Base-by-base conservation (phyloP, 2,113 vertebrate species). In the Asarcornis scutulata region DNA sequence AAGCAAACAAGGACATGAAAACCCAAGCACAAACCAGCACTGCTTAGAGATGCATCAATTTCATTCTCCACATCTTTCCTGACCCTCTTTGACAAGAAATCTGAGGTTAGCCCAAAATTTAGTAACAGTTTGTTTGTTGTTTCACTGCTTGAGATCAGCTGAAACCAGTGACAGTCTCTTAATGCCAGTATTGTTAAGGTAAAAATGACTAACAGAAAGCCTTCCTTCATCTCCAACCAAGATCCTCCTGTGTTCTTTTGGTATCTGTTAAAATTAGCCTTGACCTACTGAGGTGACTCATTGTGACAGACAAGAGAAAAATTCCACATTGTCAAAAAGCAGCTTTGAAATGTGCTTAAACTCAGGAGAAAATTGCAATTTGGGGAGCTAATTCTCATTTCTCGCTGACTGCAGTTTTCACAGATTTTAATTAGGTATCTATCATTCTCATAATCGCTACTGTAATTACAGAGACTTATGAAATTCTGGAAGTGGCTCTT, bases 381-480 rank as follows among this genome's bases (percentile, higher is more conserved):
- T 91, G 29, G 34, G 50, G 29, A 96, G 60, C 67, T 84, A 72
- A 77, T 85, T 95, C 76, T 77, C 72, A 79, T 94, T 94, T 93
- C 82, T 96, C 13, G 1, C 58, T n/a, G 31, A 89, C 86, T 97
- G 88, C 76, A 58, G 46, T 93, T 96, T 94, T 88, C 91, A 86
- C 58, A 86, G 75, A 96, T 96, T 95, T 96, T 97, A 96, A 96
- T 96, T 94, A 93, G 79, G 66, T 94, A 93, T 74, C 94, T 92
- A 95, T 96, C 90, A 86, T 93, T 93, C 86, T 95, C 72, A 85
- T 95, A 94, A 94, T 95, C 89, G 56, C 58, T 36, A 25, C n/a
- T 88, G 78, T 84, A 95, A 97, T 97, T 96, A 96, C 22, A 75
- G 13, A 48, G 55, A 89, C 55, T 93, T 96, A 91, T 79, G 83